Conservation (phyloP, 2,113 vertebrate genomes). For the Stigmatopora nigra region DNA sequence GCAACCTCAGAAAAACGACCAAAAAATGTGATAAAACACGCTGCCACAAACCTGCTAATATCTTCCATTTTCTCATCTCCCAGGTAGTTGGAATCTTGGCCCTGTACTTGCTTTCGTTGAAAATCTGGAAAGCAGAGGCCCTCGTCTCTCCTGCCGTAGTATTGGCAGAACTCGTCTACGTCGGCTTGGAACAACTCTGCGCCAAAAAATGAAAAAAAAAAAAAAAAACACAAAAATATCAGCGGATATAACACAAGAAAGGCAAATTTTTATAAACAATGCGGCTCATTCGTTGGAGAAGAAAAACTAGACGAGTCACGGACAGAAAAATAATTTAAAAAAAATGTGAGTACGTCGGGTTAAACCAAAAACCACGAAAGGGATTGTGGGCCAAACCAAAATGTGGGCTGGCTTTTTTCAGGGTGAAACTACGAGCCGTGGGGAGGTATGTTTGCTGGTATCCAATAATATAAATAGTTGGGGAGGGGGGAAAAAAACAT, state of each 20-base stretch:
- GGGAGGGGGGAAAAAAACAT: not conserved
- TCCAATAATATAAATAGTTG: conserved; percentile 3
- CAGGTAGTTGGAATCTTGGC: conserved; percentile 93
- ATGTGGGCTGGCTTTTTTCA: conserved; percentile 23
- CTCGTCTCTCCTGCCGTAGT: conserved; percentile 84
- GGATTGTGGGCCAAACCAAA: conserved; percentile 42
- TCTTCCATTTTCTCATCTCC: conserved; percentile 91
- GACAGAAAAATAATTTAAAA: conserved; percentile 12
- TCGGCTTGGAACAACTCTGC: conserved; percentile 93
- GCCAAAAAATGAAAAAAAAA: conserved; percentile 39
- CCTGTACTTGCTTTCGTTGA: conserved; percentile 86
- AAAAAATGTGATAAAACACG: conserved; percentile 53
- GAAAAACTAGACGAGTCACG: conserved; percentile 4
- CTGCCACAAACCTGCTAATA: conserved; percentile 88
- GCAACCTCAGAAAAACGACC: not conserved
- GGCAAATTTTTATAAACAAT: not conserved
- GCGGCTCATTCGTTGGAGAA: not conserved
- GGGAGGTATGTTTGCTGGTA: conserved; percentile 12
- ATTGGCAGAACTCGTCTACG: conserved; percentile 96
- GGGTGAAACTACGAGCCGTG: conserved; percentile 3
- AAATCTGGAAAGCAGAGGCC: conserved; percentile 96
- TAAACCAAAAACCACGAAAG: conserved; percentile 48
- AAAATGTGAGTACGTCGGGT: conserved; percentile 31
- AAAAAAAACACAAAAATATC: conserved; percentile 24
- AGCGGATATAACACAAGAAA: conserved; percentile 27